A percentile compares a stretch with the other conserved stretches of the same genome.
phyloP scores from a whole-genome alignment of 2,113 vertebrate species.

The Stigmatopora nigra region DNA sequence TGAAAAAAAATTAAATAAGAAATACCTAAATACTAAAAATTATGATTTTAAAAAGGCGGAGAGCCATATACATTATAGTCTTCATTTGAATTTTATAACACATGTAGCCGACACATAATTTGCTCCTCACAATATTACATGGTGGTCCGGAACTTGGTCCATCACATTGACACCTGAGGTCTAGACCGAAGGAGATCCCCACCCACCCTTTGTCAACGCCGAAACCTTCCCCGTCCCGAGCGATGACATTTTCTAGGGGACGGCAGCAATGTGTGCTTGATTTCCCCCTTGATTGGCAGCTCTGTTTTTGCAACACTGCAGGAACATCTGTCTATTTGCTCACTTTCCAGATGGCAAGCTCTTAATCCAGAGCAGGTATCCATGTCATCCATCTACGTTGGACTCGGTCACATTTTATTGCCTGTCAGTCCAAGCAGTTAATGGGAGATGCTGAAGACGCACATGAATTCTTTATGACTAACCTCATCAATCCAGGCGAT shows the following conservation, averaged over 20 bases:
- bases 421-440: conserved; percentile 39
- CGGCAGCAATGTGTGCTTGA: conserved; percentile 53
- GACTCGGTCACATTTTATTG: conserved; percentile 46
- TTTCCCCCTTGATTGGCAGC: conserved; percentile 25
- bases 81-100: too few species aligned
- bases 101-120: too few species aligned
- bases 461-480: conserved; percentile 36
- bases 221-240: conserved; percentile 34
- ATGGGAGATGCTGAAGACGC: conserved; percentile 29
- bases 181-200: conserved; percentile 8
- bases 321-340: conserved; percentile 35
- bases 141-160: too few species aligned
- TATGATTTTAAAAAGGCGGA: too few species aligned
- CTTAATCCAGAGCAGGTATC: conserved; percentile 48
- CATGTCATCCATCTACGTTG: conserved; percentile 42
- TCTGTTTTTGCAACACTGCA: conserved; percentile 19
- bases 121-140: too few species aligned
- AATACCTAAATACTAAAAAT: too few species aligned
- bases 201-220: conserved; percentile 21
- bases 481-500: conserved; percentile 33
- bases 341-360: conserved; percentile 46
- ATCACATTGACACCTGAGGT: background rate
- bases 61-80: too few species aligned
- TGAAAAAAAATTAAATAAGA: too few species aligned
- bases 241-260: conserved; percentile 47